phyloP scores from a whole-genome alignment of 1,140 invertebrate genomes.

The Protaetia brevitarsis region DNA sequence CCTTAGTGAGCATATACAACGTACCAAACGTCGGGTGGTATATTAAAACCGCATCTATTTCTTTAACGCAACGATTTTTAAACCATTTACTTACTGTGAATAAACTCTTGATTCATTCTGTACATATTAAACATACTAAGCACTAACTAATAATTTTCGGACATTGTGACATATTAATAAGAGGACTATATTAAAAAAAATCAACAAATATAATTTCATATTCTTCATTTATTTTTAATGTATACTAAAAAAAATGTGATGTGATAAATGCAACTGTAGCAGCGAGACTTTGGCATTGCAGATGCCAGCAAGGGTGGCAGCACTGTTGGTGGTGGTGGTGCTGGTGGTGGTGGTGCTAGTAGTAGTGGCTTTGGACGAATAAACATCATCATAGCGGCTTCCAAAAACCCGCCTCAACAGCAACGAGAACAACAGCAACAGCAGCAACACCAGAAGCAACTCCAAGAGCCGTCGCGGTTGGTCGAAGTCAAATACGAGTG shows the following conservation, averaged over 20 bases:
- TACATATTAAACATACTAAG: no score
- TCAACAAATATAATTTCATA: not conserved
- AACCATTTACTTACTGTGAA: no score
- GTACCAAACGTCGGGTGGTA: no score
- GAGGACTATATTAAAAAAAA: no score
- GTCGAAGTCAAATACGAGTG: slow-evolving; percentile 54
- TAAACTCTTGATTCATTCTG: no score
- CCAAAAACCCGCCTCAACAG: not conserved
- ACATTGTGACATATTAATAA: no score
- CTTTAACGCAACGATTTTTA: no score
- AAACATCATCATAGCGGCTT: slow-evolving; percentile 6
- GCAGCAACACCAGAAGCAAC: slow-evolving; percentile 27
- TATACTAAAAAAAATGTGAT: slow-evolving; percentile 15
- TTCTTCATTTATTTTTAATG: not conserved
- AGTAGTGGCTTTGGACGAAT: slow-evolving; percentile 12
- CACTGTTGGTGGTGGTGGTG: slow-evolving; percentile 1
- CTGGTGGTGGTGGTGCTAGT: slow-evolving; percentile 15
- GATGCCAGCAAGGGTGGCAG: slow-evolving; percentile 42
- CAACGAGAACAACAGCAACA: slow-evolving; percentile 20
- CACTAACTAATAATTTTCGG: no score
- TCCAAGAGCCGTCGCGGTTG: no score
- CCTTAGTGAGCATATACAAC: no score
- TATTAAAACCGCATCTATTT: no score
- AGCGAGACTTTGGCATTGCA: slow-evolving; percentile 48
- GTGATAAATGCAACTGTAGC: slow-evolving; percentile 35